A percentile compares a stretch with the other conserved stretches of the same genome.
Conservation (phyloP, 2,888 invertebrate species). For the Drosophila cracens region DNA sequence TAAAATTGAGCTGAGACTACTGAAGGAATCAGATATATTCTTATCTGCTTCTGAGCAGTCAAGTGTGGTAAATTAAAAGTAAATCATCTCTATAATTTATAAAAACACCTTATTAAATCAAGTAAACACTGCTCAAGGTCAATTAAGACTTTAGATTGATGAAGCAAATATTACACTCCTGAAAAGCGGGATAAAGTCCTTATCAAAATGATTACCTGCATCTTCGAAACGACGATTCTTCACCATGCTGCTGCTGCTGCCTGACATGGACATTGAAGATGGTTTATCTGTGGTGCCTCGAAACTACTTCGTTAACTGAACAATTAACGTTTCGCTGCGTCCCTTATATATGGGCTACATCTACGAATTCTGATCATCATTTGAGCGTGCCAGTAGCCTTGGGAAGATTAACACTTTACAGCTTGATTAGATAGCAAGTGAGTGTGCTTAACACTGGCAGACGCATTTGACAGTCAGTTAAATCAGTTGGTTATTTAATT, state of each 20-base stretch:
- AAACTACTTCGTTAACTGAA: conserved; percentile 29
- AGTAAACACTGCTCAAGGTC: neutral
- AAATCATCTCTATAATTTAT: neutral
- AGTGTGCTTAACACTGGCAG: conserved; percentile 12
- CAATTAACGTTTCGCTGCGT: neutral
- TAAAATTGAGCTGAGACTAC: neutral
- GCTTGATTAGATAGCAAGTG: conserved; percentile 37
- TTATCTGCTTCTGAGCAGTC: neutral
- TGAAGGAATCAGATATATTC: neutral
- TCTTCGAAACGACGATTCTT: conserved; percentile 83
- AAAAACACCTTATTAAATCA: neutral
- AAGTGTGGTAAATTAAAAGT: neutral
- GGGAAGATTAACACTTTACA: conserved; percentile 9
- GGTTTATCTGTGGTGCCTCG: neutral
- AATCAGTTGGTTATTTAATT: conserved; percentile 2
- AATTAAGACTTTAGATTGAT: neutral
- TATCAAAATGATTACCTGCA: conserved; percentile 58
- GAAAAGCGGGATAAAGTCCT: neutral
- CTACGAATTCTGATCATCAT: conserved; percentile 6
- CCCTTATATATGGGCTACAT: conserved; percentile 36
- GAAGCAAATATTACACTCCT: neutral
- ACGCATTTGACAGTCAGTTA: neutral
- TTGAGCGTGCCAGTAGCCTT: neutral
- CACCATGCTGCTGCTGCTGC: conserved; percentile 48
- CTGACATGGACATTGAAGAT: conserved; percentile 21